Evolutionary conservation across 2,113 vertebrate species (phyloP).

Genomic region (Oophaga pumilio): DNA sequence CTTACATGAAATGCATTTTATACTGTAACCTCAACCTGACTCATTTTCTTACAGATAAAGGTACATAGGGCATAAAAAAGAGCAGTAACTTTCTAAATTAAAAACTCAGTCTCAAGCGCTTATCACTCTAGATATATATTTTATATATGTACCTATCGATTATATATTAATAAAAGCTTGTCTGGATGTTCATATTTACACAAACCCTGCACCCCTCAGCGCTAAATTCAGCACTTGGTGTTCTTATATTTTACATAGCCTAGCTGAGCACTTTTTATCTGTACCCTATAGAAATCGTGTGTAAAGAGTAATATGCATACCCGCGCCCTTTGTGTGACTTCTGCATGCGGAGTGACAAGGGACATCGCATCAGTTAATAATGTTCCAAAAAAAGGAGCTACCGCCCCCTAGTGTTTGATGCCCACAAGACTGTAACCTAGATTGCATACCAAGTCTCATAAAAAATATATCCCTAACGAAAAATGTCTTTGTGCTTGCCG

Average conservation of each 20-base stretch:
- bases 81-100: too few species aligned
- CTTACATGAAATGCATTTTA: too few species aligned
- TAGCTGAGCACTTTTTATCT: not conserved
- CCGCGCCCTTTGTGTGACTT: constrained; percentile 7
- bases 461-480: not conserved
- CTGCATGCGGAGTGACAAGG: not conserved
- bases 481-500: not conserved
- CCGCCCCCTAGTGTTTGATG: constrained; percentile 64
- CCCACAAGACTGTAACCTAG: constrained; percentile 32
- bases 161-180: not conserved
- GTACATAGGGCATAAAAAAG: too few species aligned
- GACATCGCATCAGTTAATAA: not conserved
- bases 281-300: not conserved
- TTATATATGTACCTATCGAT: not conserved
- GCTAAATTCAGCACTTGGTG: not conserved
- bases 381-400: constrained; percentile 60
- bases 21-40: too few species aligned
- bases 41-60: too few species aligned
- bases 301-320: not conserved
- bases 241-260: not conserved
- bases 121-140: not conserved
- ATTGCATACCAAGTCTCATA: not conserved
- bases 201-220: not conserved
- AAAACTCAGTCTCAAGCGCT: too few species aligned
- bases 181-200: not conserved